Base-by-base conservation (phyloP, 2,888 invertebrate species). In the Eumacrocentrus americanus region DNA sequence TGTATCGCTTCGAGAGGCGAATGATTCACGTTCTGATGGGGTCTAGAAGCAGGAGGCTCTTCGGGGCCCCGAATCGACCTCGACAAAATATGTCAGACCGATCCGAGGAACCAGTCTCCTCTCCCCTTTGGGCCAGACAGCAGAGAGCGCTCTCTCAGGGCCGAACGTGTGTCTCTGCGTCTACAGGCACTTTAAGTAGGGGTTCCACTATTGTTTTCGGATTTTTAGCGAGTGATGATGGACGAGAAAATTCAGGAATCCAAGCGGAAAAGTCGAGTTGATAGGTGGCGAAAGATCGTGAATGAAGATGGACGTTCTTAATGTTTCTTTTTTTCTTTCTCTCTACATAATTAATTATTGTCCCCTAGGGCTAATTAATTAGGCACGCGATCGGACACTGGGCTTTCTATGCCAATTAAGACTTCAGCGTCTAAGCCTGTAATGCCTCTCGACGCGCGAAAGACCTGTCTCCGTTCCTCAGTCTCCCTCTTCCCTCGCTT, bases 341-440 rank as follows among this genome's bases (percentile, higher is more conserved):
- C 42, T 37, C 64, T 58, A 64, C 64, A 68, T 70, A 71, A 73
- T 73, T 73, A 77, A 75, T 74, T 72, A 75, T 72, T 74, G 72
- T 71, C 69, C 40, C 70, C 68, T 66, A 46, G 66, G 66, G 67
- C 72, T 76, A 75, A 79, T 79, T 78, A 79, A 78, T 78, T 78
- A 78, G 75, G 74, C 77, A 70, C 70, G 67, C 71, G 76, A 72
- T 71, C 58, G 59, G 53, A 55, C 60, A 62, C 58, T 55, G 71
- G 64, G 64, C 70, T 66, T 68, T 48, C 64, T 54, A 52, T 61
- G 72, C 73, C 77, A 78, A 78, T 78, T 77, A 76, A 77, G 78
- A 75, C 66, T 63, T 73, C 70, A 72, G 72, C 63, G 67, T 71
- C 70, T 65, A 67, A 64, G 29, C 29, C 58, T 67, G 50, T 60